Evolutionary conservation across 2,888 invertebrate species (phyloP), one percentile per base, ranked within the genome.

Genomic region (Drosophila austrosaltans): DNA sequence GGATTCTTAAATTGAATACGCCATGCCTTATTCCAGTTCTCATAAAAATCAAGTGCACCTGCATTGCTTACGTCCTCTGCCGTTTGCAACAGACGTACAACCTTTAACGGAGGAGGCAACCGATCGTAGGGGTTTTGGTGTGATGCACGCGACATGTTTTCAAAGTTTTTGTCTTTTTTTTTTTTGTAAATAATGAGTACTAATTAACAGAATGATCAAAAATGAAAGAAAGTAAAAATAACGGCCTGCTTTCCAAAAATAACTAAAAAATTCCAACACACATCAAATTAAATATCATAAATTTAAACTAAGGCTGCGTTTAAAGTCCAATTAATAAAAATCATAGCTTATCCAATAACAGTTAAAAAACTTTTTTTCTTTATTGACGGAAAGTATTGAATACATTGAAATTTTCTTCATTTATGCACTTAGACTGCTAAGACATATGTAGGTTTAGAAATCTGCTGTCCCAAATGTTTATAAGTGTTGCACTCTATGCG

Each of bases 1-100:
- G 74, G 72, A 66, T 75, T 69, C 1, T 36, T 36, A 8, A 25
- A 81, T 2, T 78, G 63, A 0, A 39, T 16, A 12, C 84, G 87
- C 82, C 78, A 80, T 1, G 12, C 32, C 1, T 16, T 5, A 53
- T 74, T 81, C 8, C 28, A 20, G 3, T 40, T 57, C 58, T 82
- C 87, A 25, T 82, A 64, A 22, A 36, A 72, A 1, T 72, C 69
- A 12, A 89, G 53, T 1, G 77, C 53, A 1, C 44, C 25, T 3
- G 68, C 63, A 22, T 87, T 69, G 2, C 10, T 8, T 6, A 2
- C 12, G 2, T 39, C 57, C 12, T 39, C 57, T 6, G 22, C 1
- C 30, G 57, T 6, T 22, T 57, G 36, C 22, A 22, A 6, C 12
- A 39, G 2, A 6, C 36, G 57, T 2, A 12, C 20, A 22, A 57